These are phyloP conservation scores for Rhinoraja longicauda DNA, from an alignment of 2,797 vertebrate genomes.

Conservation along the genomic window DNA sequence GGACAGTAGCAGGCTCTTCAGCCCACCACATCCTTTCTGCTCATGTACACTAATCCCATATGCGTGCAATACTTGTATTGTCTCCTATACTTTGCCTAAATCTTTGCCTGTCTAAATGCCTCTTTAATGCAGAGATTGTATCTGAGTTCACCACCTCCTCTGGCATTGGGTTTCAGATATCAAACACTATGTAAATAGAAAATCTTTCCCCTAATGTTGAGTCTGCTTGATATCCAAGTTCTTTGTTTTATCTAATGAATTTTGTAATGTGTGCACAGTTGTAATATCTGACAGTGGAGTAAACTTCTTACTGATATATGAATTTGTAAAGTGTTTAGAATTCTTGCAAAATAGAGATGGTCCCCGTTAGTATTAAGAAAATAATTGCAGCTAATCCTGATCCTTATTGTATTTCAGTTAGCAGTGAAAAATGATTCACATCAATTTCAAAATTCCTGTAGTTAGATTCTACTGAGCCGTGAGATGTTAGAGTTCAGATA, in stretches of 20 bases:
- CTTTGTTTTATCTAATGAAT: too few species aligned
- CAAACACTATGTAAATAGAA: not conserved
- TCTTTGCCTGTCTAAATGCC: too few species aligned
- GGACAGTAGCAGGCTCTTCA: too few species aligned
- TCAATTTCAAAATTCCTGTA: constrained; percentile 1
- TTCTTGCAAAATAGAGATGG: not conserved
- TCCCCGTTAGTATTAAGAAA: not conserved
- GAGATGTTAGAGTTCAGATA: not conserved
- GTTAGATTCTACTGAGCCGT: not conserved
- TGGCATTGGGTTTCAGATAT: not conserved
- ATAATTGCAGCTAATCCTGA: not conserved
- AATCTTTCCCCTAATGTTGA: not conserved
- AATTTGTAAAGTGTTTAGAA: not conserved
- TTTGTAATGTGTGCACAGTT: not conserved
- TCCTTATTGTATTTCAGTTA: constrained; percentile 2
- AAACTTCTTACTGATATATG: too few species aligned
- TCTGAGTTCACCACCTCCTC: too few species aligned
- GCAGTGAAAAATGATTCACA: not conserved
- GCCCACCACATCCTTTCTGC: too few species aligned
- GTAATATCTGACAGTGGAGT: not conserved
- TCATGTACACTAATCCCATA: too few species aligned
- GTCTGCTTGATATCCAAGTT: not conserved
- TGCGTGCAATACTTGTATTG: too few species aligned
- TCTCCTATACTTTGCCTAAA: too few species aligned
- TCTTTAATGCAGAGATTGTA: too few species aligned